Base-by-base conservation (phyloP, 2,113 vertebrate species). In the Mionectes macconnelli region DNA sequence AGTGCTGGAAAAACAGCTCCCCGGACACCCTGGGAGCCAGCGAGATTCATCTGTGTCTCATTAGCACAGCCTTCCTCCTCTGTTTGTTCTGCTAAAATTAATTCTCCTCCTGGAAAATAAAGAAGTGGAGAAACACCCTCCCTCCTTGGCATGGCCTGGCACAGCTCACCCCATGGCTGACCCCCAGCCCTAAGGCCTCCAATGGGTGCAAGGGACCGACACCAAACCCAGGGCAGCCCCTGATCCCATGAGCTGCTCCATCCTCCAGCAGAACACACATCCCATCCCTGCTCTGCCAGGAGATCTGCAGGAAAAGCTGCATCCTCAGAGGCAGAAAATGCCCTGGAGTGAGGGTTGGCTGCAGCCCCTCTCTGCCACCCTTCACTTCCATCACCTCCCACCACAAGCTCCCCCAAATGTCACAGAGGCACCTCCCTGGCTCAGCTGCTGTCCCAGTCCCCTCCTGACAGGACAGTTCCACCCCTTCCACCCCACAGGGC, bases 1-100 rank as follows among this genome's bases (percentile, higher is more conserved):
- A 89, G 77, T 8, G 89, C 87, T 75, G 89, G 76, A 91, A 37
- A 81, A 93, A 74, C 91, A 84, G 84, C 87, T 95, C 95, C 96
- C 96, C 14, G 16, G 90, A 44, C 96, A 67, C 84, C 86, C 64
- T 42, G 6, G 0, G 37, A 90, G 84, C 86, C 92, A 40, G 80
- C 2, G 15, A 89, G 89, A 93, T 96, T 52, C 92, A 55, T 94
- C 95, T 44, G 87, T 11, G 95, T 91, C 96, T 95, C 92, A 52
- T 93, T 94, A 95, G 89, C 93, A 31, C 66, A 55, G 39, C 56
- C 37, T 84, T 25, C 68, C 83, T 72, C 24, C 86, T 47, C 59
- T 57, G 55, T 60, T 86, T 62, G 87, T 33, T 70, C 81, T 30
- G 77, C 59, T 78, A 47, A 70, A 82, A 93, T 94, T 77, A 77